Conservation (phyloP, 2,797 vertebrate genomes). For the Neosalanx taihuensis region DNA sequence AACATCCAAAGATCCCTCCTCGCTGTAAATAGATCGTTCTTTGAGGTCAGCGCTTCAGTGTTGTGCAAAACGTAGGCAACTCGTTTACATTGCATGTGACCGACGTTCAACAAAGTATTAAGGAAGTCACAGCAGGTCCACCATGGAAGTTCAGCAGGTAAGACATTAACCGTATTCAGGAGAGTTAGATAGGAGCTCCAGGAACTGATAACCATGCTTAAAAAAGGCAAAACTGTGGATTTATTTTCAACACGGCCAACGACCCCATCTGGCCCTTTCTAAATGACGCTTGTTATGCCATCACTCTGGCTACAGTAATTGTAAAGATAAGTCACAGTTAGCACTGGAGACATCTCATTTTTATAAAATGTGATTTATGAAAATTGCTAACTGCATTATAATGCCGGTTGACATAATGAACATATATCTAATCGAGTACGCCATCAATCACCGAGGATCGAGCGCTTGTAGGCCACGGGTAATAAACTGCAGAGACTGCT, state of each 20-base stretch:
- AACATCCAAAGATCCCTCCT: too few relatives aligned
- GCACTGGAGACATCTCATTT: background rate
- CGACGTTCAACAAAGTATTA: too few relatives aligned
- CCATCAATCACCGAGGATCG: background rate
- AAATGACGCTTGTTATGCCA: background rate
- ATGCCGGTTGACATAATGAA: background rate
- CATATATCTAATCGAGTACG: background rate
- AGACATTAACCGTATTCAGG: background rate
- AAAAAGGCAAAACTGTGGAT: background rate
- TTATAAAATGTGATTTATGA: conserved; percentile 2
- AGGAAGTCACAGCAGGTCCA: too few relatives aligned
- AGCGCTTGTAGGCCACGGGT: background rate
- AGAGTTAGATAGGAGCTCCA: background rate
- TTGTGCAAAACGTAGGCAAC: background rate
- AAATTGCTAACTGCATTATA: conserved; percentile 1
- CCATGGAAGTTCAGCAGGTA: too few relatives aligned
- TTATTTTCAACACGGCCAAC: background rate
- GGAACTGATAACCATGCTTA: background rate
- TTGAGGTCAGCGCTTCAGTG: too few relatives aligned
- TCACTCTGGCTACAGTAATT: background rate
- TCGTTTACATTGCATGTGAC: background rate
- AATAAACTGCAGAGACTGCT: background rate
- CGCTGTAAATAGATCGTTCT: too few relatives aligned
- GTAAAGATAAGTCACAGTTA: conserved; percentile 2
- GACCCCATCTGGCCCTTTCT: background rate